A percentile compares a stretch with the other conserved stretches of the same genome.
Conservation (phyloP, 2,888 invertebrate species). For the Rotaria macrura region DNA sequence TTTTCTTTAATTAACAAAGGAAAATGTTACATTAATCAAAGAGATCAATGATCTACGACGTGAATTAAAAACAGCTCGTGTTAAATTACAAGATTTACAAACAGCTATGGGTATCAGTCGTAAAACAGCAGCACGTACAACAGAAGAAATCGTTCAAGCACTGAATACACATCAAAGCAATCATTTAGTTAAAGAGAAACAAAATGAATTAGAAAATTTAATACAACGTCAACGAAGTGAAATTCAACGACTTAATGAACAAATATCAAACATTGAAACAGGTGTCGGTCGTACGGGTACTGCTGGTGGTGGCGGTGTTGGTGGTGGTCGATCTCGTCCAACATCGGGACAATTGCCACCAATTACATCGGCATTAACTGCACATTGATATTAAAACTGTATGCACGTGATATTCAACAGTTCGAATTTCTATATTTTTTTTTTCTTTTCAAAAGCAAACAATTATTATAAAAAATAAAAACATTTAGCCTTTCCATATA, state of each 20-base stretch:
- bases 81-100: conserved; percentile 63
- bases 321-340: conserved; percentile 1
- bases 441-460: background rate
- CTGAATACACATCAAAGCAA: conserved; percentile 29
- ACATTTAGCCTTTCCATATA: background rate
- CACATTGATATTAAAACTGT: background rate
- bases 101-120: conserved; percentile 51
- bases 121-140: conserved; percentile 37
- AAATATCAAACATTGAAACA: conserved; percentile 21
- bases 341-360: conserved; percentile 30
- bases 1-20: conserved; percentile 51
- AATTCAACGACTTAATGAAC: conserved; percentile 28
- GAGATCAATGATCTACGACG: conserved; percentile 67
- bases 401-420: background rate
- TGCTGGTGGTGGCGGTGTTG: background rate
- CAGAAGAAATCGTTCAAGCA: conserved; percentile 32
- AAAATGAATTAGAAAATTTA: conserved; percentile 26
- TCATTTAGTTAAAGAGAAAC: conserved; percentile 30
- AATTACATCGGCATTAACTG: conserved; percentile 12
- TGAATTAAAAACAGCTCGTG: conserved; percentile 60
- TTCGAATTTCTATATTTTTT: background rate
- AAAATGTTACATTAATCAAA: conserved; percentile 65
- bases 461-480: background rate
- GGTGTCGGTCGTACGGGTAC: conserved; percentile 17
- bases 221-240: conserved; percentile 29